Base-by-base conservation (phyloP, 1,140 invertebrate genomes). In the Solenopsis fugax region DNA sequence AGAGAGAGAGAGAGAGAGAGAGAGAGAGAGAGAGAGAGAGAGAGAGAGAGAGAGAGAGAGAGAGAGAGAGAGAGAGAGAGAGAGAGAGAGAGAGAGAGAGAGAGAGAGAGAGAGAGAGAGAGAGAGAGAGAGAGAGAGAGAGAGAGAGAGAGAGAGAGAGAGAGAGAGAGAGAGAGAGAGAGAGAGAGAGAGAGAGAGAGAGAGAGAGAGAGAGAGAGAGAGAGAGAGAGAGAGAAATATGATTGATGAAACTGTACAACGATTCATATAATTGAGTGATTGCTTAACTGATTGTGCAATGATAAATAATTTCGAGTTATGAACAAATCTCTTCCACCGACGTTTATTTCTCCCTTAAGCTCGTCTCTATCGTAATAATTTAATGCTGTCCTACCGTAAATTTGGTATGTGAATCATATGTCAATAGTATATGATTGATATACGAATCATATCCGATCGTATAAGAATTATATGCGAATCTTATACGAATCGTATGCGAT, bases 281-380 rank as follows among this genome's bases (percentile, higher is more conserved):
- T 29, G 67, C 37, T n/a, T 41, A 41, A 69, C 4, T 48, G n/a
- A 67, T 67, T 48, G 7, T 4, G 10, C 24, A 21, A 16, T n/a
- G 3, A 29, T 6, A 72, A 50, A 52, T 50, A 50, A 29, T 34
- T 29, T 72, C 29, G 4, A 16, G 18, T 52, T 72, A 50, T 34
- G 24, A 13, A 41, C 6, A 48, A 69, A 50, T 18, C 6, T 50
- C 21, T 29, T 5, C 41, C 24, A 10, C 7, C 16, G 6, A 21
- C 24, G 10, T 72, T 72, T 72, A 29, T 29, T 10, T 24, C 24
- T 29, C 24, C 21, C 16, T 21, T 29, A 52, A 69, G 24, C 21
- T 69, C 65, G 18, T 52, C 9, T 10, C 5, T 71, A 12, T n/a
- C 41, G 16, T 72, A 72, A 72, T 72, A 72, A 4, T 52, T 72